Base-by-base conservation (phyloP, 2,797 vertebrate species). In the Vultur gryphus region DNA sequence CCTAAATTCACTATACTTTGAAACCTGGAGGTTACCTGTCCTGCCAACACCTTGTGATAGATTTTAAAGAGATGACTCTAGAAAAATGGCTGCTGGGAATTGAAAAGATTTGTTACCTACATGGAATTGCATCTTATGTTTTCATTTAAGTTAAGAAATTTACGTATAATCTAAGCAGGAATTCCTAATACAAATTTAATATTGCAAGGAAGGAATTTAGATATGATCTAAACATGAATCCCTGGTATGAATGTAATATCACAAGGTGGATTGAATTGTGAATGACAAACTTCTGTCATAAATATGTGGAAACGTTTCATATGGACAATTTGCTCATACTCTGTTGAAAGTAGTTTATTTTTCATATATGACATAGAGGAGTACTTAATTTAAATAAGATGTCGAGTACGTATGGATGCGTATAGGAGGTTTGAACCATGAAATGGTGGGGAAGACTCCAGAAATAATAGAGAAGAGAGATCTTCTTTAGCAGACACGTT, bases 391-490 rank as follows among this genome's bases (percentile, higher is more conserved):
- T 41, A 78, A 81, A 61, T 70, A 37, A 51, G 58, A 67, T 21
- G 17, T 2, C 33, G 13, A 14, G 4, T 57, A 16, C 1, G 1
- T 8, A 4, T 57, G 11, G 51, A 13, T 31, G 10, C 13, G 1
- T 71, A 5, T 24, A 39, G 48, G 48, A 66, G 43, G 7, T 51
- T 62, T 78, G 52, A 86, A 39, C 48, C 23, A 14, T 0, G 1
- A 59, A 70, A 64, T 49, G 31, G 10, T 61, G 66, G 24, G 18
- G 4, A 10, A 23, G 28, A 23, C 19, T 64, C 26, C 25, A 41
- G 65, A 78, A 87, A 48, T 59, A 67, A 43, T 5, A 76, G 9
- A 20, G 33, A 52, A 29, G 11, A 54, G 43, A 37, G 5, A 33
- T 66, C 7, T 21, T 82, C 24, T 49, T 54, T 46, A 55, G 44